These are phyloP conservation scores for Microtus pennsylvanicus DNA, from an alignment of 2,113 vertebrate species.

Conservation along the genomic window DNA sequence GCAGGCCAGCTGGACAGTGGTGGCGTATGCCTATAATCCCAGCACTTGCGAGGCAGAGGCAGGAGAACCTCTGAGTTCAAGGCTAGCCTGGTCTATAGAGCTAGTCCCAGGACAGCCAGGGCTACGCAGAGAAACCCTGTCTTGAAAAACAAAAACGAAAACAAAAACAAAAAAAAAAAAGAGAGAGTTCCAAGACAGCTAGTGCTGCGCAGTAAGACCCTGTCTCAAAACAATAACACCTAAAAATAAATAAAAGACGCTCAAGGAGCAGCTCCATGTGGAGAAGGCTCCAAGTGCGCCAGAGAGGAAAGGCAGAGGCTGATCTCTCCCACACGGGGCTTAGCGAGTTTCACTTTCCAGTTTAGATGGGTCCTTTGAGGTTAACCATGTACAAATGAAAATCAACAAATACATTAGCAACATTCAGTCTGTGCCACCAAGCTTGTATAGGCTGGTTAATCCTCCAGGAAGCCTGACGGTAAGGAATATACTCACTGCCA, in stretches of 20 bases:
- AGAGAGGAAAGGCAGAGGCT: not conserved
- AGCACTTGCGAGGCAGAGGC: too few relatives aligned
- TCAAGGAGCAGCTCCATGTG: not conserved
- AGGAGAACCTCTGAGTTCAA: too few relatives aligned
- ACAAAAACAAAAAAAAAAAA: too few relatives aligned
- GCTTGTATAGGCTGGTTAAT: not conserved
- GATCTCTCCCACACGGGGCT: not conserved
- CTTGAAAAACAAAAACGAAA: too few relatives aligned
- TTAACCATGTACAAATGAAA: not conserved
- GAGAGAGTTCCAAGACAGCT: not conserved
- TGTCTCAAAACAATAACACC: not conserved
- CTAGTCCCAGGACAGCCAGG: too few relatives aligned
- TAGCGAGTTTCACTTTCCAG: slow-evolving; percentile 26
- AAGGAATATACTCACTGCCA: not conserved
- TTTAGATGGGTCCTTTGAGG: not conserved
- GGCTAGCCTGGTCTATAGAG: too few relatives aligned
- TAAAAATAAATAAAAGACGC: not conserved
- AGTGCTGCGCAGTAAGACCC: not conserved
- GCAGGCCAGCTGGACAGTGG: too few relatives aligned
- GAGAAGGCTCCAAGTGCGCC: not conserved
- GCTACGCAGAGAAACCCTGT: too few relatives aligned
- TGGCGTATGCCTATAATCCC: too few relatives aligned
- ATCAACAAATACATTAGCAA: not conserved
- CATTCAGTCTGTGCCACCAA: not conserved
- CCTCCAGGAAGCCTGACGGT: not conserved